Base-by-base conservation (phyloP, 2,888 invertebrate genomes). In the Agrenia bidenticulata region DNA sequence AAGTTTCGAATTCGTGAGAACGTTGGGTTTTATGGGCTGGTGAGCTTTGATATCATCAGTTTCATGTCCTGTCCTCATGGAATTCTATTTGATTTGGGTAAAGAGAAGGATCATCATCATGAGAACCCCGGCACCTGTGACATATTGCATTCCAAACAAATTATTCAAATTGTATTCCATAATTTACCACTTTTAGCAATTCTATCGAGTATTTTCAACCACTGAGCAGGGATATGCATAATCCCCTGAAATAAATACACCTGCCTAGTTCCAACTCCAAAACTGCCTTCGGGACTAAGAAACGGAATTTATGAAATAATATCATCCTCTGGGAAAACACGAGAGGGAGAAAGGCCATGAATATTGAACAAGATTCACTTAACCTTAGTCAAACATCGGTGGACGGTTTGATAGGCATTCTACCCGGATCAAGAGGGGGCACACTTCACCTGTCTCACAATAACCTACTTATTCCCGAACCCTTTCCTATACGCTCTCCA, bases 111-210 rank as follows among this genome's bases (percentile, higher is more conserved):
- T 13, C 51, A 51, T 51, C 19, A 51, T 51, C 51, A 53, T 73
- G 73, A 64, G 73, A 73, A 69, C 61, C 49, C n/a, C 27, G 53
- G 58, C 73, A 73, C 69, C 73, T 73, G 73, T 67, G 69, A 73
- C 69, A 73, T 69, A 70, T 66, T 67, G 63, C n/a, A 65, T 66
- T 63, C 62, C 63, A 60, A 59, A 64, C 62, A 65, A 72, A 73
- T 68, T 69, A 70, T 70, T 70, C 65, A 73, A 73, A 70, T 69
- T 59, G 56, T 67, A 73, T 70, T 67, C 71, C 70, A 71, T 66
- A 71, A 73, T 66, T 67, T 32, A 51, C 51, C 24, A 11, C 23
- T 19, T 45, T 45, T 45, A 45, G 45, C 45, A 45, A 19, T 45
- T 45, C 45, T 5, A 45, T 45, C 45, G 45, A 15, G 4, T 17